A percentile compares a stretch with the other conserved stretches of the same genome.
Conservation (phyloP, 2,797 vertebrate genomes). For the Clamator glandarius region DNA sequence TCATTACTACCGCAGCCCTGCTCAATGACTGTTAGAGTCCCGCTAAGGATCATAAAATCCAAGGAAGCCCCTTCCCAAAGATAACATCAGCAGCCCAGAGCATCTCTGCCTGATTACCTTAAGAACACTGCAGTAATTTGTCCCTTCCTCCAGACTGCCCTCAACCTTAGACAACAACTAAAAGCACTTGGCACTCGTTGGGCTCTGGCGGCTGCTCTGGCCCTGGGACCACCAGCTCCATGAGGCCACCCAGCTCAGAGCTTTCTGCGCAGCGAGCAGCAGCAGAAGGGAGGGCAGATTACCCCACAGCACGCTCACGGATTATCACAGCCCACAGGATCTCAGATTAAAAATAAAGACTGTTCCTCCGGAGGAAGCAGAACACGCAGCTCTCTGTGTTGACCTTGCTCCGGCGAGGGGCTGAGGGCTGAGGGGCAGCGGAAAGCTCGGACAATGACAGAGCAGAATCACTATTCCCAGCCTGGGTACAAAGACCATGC, state of each 20-base stretch:
- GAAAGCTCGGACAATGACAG: not conserved
- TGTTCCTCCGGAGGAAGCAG: not conserved
- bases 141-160: not conserved
- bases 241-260: not conserved
- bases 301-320: not conserved
- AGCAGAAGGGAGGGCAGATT: not conserved
- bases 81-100: not conserved
- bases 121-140: not conserved
- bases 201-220: not conserved
- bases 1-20: not conserved
- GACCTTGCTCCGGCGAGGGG: not conserved
- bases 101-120: not conserved
- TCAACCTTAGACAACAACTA: not conserved
- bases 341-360: not conserved
- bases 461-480: not conserved
- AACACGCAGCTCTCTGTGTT: not conserved
- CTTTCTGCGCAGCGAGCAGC: not conserved
- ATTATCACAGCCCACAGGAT: not conserved
- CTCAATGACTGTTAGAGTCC: accelerated
- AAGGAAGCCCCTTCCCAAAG: not conserved
- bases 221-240: not conserved
- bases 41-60: not conserved
- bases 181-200: accelerated
- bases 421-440: not conserved
- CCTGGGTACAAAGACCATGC: not conserved